A percentile compares a stretch with the other conserved stretches of the same genome.
These are phyloP conservation scores for Cancer borealis DNA, from an alignment of 2,888 invertebrate genomes.

Conservation along the genomic window DNA sequence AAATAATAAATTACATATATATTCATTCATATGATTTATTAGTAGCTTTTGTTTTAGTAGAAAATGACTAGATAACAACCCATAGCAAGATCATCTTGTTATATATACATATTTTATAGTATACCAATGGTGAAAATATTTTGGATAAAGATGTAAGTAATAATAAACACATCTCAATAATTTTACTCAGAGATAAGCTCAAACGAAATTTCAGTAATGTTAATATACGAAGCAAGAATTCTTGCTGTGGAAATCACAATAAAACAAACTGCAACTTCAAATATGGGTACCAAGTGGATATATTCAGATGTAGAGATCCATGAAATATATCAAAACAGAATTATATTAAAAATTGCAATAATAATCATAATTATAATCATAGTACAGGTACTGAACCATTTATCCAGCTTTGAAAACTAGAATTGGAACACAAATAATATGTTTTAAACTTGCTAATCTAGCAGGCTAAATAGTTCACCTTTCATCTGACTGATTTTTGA, in stretches of 20 bases:
- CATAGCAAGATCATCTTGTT: constrained; percentile 3
- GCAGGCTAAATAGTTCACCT: too few species aligned
- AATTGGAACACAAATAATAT: too few species aligned
- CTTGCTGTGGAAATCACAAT: background rate
- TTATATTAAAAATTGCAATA: background rate
- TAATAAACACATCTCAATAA: background rate
- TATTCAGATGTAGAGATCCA: background rate
- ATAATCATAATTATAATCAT: background rate
- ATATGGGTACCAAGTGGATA: background rate
- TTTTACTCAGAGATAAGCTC: background rate
- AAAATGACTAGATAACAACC: constrained; percentile 30
- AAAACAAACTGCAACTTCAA: background rate
- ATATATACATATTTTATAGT: background rate
- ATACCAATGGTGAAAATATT: background rate
- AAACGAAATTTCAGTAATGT: background rate
- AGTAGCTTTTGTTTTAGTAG: constrained; percentile 3
- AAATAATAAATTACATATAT: background rate
- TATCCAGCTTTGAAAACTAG: too few species aligned
- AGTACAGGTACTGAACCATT: background rate
- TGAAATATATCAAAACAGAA: background rate
- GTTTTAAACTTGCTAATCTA: too few species aligned
- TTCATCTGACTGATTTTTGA: too few species aligned
- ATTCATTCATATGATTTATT: constrained; percentile 6
- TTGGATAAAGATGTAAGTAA: background rate
- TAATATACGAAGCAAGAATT: background rate